Percentiles rank a stretch among this genome's conserved stretches.
Evolutionary conservation across 2,113 vertebrate genomes (phyloP).

Genomic region (Onychorhynchus coronatus): DNA sequence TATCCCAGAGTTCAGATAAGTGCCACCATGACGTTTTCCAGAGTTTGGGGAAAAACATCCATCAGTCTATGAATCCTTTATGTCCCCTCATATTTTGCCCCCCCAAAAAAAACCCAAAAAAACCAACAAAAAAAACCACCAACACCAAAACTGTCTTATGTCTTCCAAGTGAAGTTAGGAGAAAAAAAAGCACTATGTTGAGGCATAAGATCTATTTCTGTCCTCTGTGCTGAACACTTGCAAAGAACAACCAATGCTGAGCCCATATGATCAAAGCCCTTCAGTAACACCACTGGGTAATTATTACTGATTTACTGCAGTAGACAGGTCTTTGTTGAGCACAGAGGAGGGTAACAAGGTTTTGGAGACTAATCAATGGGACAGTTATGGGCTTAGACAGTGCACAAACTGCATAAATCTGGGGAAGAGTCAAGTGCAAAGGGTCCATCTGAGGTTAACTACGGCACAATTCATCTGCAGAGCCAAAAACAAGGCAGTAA

Average conservation of each 20-base stretch:
- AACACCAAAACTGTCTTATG: not conserved
- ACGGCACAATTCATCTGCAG: not conserved
- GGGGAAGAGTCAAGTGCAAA: not conserved
- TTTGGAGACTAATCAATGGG: not conserved
- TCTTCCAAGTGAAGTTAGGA: not conserved
- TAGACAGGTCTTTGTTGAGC: not conserved
- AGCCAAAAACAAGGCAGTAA: not conserved
- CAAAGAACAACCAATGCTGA: not conserved
- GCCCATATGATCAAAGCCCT: rapidly evolving
- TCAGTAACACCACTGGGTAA: not conserved
- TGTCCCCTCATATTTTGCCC: rapidly evolving
- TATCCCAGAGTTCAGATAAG: not conserved
- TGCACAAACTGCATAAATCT: not conserved
- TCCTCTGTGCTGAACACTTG: not conserved
- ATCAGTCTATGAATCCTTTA: not conserved
- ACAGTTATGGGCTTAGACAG: not conserved
- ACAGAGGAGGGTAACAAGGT: not conserved
- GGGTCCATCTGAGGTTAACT: not conserved
- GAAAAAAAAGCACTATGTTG: not conserved
- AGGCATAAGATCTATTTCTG: not conserved
- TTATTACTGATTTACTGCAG: not conserved
- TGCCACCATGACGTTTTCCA: not conserved
- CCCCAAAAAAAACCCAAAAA: not conserved
- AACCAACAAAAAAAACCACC: no score
- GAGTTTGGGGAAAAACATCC: not conserved